Evolutionary conservation across 30 jellyfish, hydroid and myxozoan species (phyloP).

Genomic region (Phacellophora camtschatica): DNA sequence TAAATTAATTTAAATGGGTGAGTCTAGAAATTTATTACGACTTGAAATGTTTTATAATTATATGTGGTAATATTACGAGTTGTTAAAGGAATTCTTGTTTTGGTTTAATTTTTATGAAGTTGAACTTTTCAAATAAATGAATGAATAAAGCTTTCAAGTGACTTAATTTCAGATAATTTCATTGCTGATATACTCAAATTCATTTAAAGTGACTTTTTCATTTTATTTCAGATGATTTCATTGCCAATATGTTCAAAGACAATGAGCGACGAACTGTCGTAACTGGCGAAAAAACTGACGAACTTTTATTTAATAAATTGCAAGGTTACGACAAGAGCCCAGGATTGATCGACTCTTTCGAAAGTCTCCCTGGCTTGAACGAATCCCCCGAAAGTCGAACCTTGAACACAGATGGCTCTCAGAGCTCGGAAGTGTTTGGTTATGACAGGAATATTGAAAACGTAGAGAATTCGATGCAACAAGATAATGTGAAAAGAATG

Average conservation of each 20-base stretch:
- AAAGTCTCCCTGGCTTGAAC: conserved; percentile 37
- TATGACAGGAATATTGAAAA: conserved; percentile 92
- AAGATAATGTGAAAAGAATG: conserved; percentile 80
- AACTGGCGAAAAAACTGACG: conserved; percentile 86
- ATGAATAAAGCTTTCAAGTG: no score
- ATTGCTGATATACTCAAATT: no score
- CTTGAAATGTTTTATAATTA: no score
- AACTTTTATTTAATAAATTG: conserved; percentile 68
- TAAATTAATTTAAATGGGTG: no score
- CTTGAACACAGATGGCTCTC: conserved; percentile 67
- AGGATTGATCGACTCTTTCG: conserved; percentile 67
- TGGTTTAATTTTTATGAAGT: no score
- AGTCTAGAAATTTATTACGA: no score
- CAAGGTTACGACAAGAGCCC: conserved; percentile 80
- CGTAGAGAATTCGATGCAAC: conserved; percentile 55
- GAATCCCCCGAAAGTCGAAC: conserved; percentile 38
- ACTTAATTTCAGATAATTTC: no score
- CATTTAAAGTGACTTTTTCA: no score
- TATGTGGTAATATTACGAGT: no score
- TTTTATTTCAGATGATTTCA: conserved; percentile 66
- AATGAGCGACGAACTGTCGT: conserved; percentile 91
- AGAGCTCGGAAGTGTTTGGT: conserved; percentile 92
- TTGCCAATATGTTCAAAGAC: conserved; percentile 75
- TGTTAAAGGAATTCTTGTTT: no score
- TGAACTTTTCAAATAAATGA: no score